Base-by-base conservation (phyloP, 2,797 vertebrate species). In the Lepilemur ruficaudatus region DNA sequence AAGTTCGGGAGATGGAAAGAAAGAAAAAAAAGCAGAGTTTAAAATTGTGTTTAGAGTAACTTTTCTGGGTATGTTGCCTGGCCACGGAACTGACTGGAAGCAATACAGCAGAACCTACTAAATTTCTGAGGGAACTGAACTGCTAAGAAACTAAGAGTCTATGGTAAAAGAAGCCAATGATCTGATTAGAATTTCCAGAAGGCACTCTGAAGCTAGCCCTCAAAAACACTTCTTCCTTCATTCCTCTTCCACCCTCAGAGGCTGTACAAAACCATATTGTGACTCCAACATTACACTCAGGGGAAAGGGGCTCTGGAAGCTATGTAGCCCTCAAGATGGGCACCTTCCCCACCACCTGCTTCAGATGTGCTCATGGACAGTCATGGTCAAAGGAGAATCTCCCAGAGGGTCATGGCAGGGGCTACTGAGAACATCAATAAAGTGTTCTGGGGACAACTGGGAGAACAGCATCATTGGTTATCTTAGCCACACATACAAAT, bases 311-410 rank as follows among this genome's bases (percentile, higher is more conserved):
- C 22, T 78, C 28, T 13, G 18, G 69, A n/a, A 57, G 35, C 30
- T n/a, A 43, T 0, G 0, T 0, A 30, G 4, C 3, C 30, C 23
- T 10, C 25, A 50, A 48, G 22, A 18, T 0, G 11, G 28, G 8
- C 28, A n/a, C 55, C 43, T 85, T 50, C 63, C 10, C 23, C 55
- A 38, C 30, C 2, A 5, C 12, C n/a, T 1, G 28, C 25, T 61
- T 72, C 15, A 6, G 10, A 32, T 22, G 43, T 70, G 22, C 63
- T 61, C n/a, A 4, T 7, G 7, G 6, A 90, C 17, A 61, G 59
- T 57, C 25, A 15, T 5, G 25, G 52, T 4, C 20, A 52, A 50
- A 48, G 28, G 52, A 76, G 35, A 63, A 28, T 12, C 41, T 87
- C n/a, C 3, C 65, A 52, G 52, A 76, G 4, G 10, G 13, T 9